phyloP scores from a whole-genome alignment of 2,113 vertebrate genomes.

The Polypterus senegalus region DNA sequence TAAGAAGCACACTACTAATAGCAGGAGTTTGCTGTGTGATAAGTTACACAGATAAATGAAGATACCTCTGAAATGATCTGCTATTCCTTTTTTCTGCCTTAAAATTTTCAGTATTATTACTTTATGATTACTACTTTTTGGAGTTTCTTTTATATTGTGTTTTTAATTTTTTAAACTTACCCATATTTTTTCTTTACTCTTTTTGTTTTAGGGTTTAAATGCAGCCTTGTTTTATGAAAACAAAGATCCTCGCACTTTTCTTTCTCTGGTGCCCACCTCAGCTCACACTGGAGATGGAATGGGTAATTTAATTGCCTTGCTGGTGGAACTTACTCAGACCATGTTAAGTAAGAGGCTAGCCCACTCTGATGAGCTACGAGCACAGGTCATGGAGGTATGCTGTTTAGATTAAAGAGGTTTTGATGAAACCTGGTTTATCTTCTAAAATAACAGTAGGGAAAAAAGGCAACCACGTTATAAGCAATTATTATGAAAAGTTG shows the following conservation, averaged over 20 bases:
- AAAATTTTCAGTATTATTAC: background rate
- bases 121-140: background rate
- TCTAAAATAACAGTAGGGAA: no score
- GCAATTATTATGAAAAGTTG: no score
- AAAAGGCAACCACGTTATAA: no score
- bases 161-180: background rate
- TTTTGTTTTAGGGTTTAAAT: slow-evolving; percentile 68
- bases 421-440: no score
- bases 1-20: no score
- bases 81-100: no score
- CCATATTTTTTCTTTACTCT: background rate
- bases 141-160: background rate
- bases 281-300: slow-evolving; percentile 96
- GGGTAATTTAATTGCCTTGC: slow-evolving; percentile 85
- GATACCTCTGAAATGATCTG: no score
- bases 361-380: slow-evolving; percentile 83
- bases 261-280: slow-evolving; percentile 90
- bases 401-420: no score
- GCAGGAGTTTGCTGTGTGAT: no score
- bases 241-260: slow-evolving; percentile 89
- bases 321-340: slow-evolving; percentile 88
- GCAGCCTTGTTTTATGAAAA: slow-evolving; percentile 90
- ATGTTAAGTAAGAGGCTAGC: slow-evolving; percentile 83
- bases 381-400: slow-evolving; percentile 95
- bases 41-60: no score